Evolutionary conservation across 2,113 vertebrate genomes (phyloP).

Genomic region (Brachionichthys hirsutus): DNA sequence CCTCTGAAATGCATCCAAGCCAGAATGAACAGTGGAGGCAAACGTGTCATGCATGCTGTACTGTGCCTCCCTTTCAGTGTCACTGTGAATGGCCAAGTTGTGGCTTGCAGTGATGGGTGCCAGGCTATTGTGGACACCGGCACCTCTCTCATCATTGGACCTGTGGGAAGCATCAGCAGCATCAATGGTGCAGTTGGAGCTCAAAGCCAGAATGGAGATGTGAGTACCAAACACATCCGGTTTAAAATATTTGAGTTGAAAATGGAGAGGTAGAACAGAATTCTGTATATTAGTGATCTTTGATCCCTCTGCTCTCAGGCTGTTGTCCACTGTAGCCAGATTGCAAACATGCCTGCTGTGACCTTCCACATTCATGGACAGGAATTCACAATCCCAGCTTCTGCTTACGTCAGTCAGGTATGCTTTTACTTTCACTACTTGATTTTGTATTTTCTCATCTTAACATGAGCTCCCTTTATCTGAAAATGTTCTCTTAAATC

Average conservation of each 20-base stretch:
- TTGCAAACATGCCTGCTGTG: constrained; percentile 52
- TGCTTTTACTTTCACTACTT: constrained; percentile 2
- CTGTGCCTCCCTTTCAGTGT: constrained; percentile 42
- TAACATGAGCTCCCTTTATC: background rate
- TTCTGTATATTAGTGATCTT: background rate
- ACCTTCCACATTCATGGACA: constrained; percentile 59
- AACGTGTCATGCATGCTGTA: background rate
- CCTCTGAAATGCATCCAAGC: background rate
- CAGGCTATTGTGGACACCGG: constrained; percentile 83
- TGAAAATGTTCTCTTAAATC: background rate
- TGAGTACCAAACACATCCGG: constrained; percentile 32
- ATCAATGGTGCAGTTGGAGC: constrained; percentile 70
- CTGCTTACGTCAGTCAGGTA: constrained; percentile 58
- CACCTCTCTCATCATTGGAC: constrained; percentile 76
- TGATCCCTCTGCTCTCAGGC: constrained; percentile 23
- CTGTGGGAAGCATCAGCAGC: constrained; percentile 49
- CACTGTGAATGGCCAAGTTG: constrained; percentile 58
- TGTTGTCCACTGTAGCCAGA: constrained; percentile 51
- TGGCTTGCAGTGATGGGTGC: constrained; percentile 77
- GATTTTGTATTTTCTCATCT: background rate
- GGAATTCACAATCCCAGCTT: constrained; percentile 50
- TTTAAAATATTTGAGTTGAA: background rate
- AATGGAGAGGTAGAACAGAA: background rate
- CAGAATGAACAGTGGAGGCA: background rate
- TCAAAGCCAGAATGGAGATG: constrained; percentile 50